Conservation (phyloP, 2,797 vertebrate species). For the Fistularia tabacaria region DNA sequence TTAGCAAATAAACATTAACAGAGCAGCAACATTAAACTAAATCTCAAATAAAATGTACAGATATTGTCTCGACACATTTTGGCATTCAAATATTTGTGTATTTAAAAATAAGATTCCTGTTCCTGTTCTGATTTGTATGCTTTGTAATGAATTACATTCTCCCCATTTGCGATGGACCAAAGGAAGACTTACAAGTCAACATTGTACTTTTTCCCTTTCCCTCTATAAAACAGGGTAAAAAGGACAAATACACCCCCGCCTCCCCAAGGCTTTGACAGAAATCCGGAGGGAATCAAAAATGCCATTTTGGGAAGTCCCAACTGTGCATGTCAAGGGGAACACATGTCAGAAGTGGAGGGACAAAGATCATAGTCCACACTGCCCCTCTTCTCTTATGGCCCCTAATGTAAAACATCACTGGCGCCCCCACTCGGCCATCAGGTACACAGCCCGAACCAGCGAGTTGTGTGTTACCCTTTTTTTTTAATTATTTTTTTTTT, state of each 20-base stretch:
- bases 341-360: conserved; percentile 19
- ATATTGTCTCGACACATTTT: conserved; percentile 63
- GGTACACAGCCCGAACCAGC: conserved; percentile 66
- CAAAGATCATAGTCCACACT: neutral
- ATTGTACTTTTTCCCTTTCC: conserved; percentile 28
- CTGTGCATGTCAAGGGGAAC: conserved; percentile 22
- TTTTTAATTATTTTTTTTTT: neutral
- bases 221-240: conserved; percentile 21
- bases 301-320: conserved; percentile 26
- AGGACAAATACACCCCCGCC: conserved; percentile 4
- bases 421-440: conserved; percentile 51
- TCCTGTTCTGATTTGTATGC: conserved; percentile 47
- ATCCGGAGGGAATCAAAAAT: conserved; percentile 31
- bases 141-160: conserved; percentile 67
- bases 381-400: conserved; percentile 24
- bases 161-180: conserved; percentile 50
- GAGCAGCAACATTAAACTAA: conserved; percentile 55
- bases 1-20: conserved; percentile 47
- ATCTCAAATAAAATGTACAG: conserved; percentile 53
- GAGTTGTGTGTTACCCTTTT: conserved; percentile 50
- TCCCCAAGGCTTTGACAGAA: conserved; percentile 30
- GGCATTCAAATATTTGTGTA: conserved; percentile 59
- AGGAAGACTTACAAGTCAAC: conserved; percentile 60
- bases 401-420: conserved; percentile 49
- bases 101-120: conserved; percentile 51